Percentiles rank a stretch among this genome's conserved stretches.
Evolutionary conservation across 2,888 invertebrate genomes (phyloP).

Genomic region (Hyposoter dolosus): DNA sequence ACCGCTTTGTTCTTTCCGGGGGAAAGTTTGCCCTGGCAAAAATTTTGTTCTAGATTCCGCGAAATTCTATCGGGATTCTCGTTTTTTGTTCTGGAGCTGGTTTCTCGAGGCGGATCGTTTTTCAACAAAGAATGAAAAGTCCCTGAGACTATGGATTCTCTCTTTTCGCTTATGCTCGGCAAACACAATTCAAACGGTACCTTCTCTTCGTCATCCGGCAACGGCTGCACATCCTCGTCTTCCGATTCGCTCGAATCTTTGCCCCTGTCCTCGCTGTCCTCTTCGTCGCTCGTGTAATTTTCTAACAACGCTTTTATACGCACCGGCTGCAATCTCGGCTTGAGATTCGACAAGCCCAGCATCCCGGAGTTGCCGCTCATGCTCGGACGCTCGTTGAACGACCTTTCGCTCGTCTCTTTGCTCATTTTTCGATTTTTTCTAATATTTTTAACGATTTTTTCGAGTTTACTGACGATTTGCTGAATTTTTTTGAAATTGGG

Average conservation of each 20-base stretch:
- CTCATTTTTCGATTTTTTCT: constrained; percentile 13
- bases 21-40: constrained; percentile 1
- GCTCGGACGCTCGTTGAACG: constrained; percentile 68
- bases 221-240: constrained; percentile 70
- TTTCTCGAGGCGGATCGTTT: background rate
- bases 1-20: background rate
- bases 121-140: too few species aligned
- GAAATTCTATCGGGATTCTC: background rate
- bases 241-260: constrained; percentile 68
- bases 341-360: constrained; percentile 34
- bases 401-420: constrained; percentile 69
- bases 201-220: constrained; percentile 38
- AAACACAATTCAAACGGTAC: constrained; percentile 11
- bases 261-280: constrained; percentile 76
- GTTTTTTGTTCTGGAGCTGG: background rate
- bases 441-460: background rate
- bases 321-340: constrained; percentile 74
- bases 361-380: constrained; percentile 62
- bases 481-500: background rate
- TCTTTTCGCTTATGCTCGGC: constrained; percentile 37
- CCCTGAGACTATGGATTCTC: background rate
- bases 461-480: background rate
- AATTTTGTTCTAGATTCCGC: constrained; percentile 21
- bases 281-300: constrained; percentile 76
- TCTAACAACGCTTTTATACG: constrained; percentile 77